Base-by-base conservation (phyloP, 1,140 invertebrate genomes). In the Panonychus citri region DNA sequence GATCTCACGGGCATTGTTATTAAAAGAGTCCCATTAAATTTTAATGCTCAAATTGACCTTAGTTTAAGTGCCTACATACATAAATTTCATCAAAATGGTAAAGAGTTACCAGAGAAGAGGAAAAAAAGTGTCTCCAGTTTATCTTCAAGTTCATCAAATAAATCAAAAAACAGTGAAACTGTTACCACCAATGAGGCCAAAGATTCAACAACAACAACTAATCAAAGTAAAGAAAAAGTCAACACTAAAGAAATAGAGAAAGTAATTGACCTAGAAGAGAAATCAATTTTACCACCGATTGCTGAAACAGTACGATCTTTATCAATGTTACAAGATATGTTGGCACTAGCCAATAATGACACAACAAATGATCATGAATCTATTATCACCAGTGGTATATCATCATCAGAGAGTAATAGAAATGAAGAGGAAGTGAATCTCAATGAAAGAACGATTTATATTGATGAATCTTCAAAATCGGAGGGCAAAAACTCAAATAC, bases 41-140 rank as follows among this genome's bases (percentile, higher is more conserved):
- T 27, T 26, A 57, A 55, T 42, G 12, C 46, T 55, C 59, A 60
- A 43, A 57, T 58, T 19, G 56, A 60, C 39, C 43, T 60, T 21
- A 60, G 57, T 37, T 42, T 60, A 26, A 54, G 52, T 30, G 55
- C 59, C 25, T 60, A 57, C 50, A 8, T 60, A 10, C 39, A 56
- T 30, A 59, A 56, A 26, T n/a, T 53, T 17, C 53, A 42, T 39
- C 19, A 57, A 40, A 54, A 57, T 53, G n/a, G n/a, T 10, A 28
- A 48, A 28, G 26, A 57, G 53, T 37, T 54, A 25, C 42, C 25
- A 3, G n/a, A 56, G 17, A 56, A 56, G 42, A 51, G 21, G 13
- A 25, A 27, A 27, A 51, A 51, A 51, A 26, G 24, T 27, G 49
- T 27, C 13, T 5, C 30, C 30, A 34, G 30, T 34, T 34, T 34